These are phyloP conservation scores for Podarcis raffonei DNA, from an alignment of 2,113 vertebrate species.

Conservation along the genomic window DNA sequence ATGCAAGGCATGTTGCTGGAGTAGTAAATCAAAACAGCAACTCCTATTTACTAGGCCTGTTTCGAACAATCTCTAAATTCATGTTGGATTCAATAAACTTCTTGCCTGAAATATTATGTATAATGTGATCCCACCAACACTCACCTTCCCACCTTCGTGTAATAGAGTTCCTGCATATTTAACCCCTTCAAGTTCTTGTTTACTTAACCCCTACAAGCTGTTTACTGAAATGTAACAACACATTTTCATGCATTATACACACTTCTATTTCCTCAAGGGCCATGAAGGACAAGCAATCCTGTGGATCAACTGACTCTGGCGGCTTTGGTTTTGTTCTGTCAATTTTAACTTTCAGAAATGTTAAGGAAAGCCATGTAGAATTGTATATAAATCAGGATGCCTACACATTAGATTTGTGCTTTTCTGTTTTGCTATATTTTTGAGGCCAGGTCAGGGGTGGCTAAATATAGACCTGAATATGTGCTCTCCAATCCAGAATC, in stretches of 20 bases:
- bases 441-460: too few relatives aligned
- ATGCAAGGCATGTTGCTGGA: background rate
- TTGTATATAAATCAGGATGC: too few relatives aligned
- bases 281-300: constrained; percentile 44
- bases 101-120: constrained; percentile 40
- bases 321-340: constrained; percentile 44
- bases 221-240: constrained; percentile 41
- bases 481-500: too few relatives aligned
- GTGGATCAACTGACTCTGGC: constrained; percentile 25
- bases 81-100: constrained; percentile 48
- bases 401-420: too few relatives aligned
- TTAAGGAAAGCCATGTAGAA: too few relatives aligned
- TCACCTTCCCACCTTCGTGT: background rate
- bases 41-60: constrained; percentile 16
- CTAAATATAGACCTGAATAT: too few relatives aligned
- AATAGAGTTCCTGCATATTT: background rate
- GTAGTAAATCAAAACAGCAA: constrained; percentile 56
- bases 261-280: constrained; percentile 24
- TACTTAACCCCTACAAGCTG: constrained; percentile 23
- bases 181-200: constrained; percentile 3
- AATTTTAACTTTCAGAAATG: constrained; percentile 31
- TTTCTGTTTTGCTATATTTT: too few relatives aligned
- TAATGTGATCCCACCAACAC: constrained; percentile 9
- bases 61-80: constrained; percentile 50
- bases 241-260: constrained; percentile 16